Base-by-base conservation (phyloP, 2,888 invertebrate genomes). In the Synanthedon formicaeformis region DNA sequence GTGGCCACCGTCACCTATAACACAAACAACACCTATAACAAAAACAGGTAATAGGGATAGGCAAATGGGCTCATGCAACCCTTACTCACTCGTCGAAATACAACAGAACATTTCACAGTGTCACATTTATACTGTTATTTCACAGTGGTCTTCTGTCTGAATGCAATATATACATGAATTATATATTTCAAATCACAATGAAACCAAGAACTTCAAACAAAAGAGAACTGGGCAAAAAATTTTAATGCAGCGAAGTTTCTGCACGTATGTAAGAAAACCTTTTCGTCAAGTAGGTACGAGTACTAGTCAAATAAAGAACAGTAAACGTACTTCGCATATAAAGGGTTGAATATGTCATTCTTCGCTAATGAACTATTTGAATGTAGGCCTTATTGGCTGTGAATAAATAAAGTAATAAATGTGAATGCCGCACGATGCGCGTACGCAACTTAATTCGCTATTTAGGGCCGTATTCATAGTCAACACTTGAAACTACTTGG, bases 311-410 rank as follows among this genome's bases (percentile, higher is more conserved):
- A 76, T 78, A 78, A 78, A 79, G 67, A 64, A 72, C 67, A 60
- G 64, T 62, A 69, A 34, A 78, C 80, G 69, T 60, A 64, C 58
- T 66, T 62, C 68, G 84, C 83, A 83, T 84, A 83, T 72, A 80
- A 81, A 85, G 71, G 72, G 75, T 68, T 65, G 62, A 54, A 74
- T 74, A 69, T 74, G 73, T 75, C 74, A 69, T 66, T 65, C 64
- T 64, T 62, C 65, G 69, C 73, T 86, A 86, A 86, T 85, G 78
- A 84, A 79, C 84, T 74, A 86, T 86, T 85, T 84, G 81, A 85
- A 86, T 86, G 84, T 83, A 76, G 78, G 73, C 72, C 80, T 78
- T 74, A 83, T 78, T 78, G 80, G 75, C 67, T 64, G 70, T 71
- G 70, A 66, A 75, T 78, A 75, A 78, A 84, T 81, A 84, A 81